Percentiles rank a stretch among this genome's conserved stretches.
Conservation (phyloP, 2,888 invertebrate genomes). For the Aricia artaxerxes region DNA sequence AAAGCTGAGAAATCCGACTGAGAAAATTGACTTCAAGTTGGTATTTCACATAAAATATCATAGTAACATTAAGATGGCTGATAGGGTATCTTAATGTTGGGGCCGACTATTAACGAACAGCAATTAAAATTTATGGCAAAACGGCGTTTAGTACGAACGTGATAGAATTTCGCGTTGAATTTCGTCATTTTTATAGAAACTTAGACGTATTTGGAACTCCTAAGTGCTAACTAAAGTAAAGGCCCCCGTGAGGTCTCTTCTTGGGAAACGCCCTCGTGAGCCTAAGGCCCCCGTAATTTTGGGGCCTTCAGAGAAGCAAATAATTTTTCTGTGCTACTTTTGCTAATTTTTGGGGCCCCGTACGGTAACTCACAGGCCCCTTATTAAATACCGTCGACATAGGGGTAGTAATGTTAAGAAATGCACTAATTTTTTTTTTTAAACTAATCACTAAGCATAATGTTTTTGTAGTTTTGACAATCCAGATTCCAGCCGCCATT, state of each 20-base stretch:
- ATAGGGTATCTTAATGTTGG: not conserved
- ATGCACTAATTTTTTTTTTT: too few species aligned
- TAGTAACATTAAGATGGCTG: slow-evolving; percentile 15
- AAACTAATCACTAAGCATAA: too few species aligned
- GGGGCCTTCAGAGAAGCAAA: too few species aligned
- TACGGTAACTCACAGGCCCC: too few species aligned
- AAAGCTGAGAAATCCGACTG: not conserved
- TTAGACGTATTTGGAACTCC: not conserved
- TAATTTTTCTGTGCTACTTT: too few species aligned
- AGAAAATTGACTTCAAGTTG: slow-evolving; percentile 2
- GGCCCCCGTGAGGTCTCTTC: too few species aligned
- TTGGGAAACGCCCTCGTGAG: too few species aligned
- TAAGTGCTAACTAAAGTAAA: too few species aligned
- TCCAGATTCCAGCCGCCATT: not conserved
- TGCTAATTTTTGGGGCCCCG: too few species aligned
- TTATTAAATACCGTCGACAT: too few species aligned
- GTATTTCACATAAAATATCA: slow-evolving; percentile 21
- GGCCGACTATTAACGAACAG: slow-evolving; percentile 2
- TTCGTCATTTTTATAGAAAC: not conserved
- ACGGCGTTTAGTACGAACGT: not conserved
- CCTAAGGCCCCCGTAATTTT: too few species aligned
- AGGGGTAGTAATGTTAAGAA: too few species aligned
- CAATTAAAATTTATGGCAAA: slow-evolving; percentile 11
- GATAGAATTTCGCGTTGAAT: not conserved
- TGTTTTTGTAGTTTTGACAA: not conserved